A percentile compares a stretch with the other conserved stretches of the same genome.
Evolutionary conservation across 1,140 invertebrate species (phyloP).

Genomic region (Neodiprion lecontei): DNA sequence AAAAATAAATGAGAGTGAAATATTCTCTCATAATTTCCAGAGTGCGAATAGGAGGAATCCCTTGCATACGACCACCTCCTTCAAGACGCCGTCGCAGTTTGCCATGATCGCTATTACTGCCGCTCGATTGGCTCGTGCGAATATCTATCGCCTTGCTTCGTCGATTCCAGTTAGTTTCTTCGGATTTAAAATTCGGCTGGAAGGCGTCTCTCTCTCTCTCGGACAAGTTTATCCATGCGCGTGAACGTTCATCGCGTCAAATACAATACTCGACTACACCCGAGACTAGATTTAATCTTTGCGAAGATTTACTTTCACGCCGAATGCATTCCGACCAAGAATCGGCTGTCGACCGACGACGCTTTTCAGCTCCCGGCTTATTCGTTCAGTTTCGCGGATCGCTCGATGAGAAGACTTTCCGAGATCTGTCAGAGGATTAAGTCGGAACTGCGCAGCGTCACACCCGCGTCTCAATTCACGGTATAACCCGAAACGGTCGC

Average conservation of each 20-base stretch:
- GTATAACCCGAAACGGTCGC: neutral
- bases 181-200: neutral
- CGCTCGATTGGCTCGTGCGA: neutral
- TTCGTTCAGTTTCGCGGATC: neutral
- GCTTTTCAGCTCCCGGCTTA: neutral
- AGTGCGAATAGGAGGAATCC: neutral
- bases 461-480: neutral
- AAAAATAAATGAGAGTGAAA: neutral
- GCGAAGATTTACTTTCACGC: neutral
- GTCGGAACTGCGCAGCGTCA: neutral
- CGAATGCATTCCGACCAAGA: neutral
- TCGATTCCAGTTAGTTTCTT: neutral
- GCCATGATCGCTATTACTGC: neutral
- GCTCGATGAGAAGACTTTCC: neutral
- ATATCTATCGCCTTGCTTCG: neutral
- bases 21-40: neutral
- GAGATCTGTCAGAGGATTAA: neutral
- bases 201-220: neutral
- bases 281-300: neutral
- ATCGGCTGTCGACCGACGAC: neutral
- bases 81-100: neutral
- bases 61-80: neutral
- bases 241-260: too few species aligned
- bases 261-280: neutral
- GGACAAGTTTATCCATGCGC: too few species aligned